phyloP scores from a whole-genome alignment of 2,113 vertebrate species.

The Parus major region DNA sequence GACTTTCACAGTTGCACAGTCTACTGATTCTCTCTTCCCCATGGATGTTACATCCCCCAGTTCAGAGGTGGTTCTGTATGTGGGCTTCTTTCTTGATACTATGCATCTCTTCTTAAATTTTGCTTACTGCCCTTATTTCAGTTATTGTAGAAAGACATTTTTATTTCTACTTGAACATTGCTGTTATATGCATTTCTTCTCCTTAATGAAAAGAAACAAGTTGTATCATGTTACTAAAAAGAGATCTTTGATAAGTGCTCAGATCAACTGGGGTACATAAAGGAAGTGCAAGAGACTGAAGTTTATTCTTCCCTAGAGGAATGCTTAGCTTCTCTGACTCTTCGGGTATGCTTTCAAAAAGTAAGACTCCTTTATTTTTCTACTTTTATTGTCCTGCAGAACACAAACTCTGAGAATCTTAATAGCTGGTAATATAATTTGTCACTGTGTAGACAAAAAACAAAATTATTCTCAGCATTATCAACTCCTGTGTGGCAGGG shows the following conservation, averaged over 20 bases:
- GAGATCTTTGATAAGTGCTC: constrained; percentile 46
- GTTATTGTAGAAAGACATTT: background rate
- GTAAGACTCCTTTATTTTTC: background rate
- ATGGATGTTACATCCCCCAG: background rate
- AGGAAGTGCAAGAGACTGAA: constrained; percentile 46
- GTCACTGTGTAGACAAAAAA: background rate
- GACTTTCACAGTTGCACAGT: background rate
- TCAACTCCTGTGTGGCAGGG: background rate
- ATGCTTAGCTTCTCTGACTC: background rate
- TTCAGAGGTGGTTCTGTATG: background rate
- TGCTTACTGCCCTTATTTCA: background rate
- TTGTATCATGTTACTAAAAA: constrained; percentile 36
- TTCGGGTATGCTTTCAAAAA: constrained; percentile 4
- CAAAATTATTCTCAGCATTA: background rate
- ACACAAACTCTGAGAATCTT: background rate
- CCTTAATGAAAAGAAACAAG: background rate
- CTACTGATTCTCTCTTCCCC: background rate
- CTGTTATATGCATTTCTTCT: background rate
- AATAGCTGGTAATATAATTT: background rate
- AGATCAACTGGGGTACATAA: background rate
- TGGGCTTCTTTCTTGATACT: background rate
- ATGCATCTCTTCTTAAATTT: background rate
- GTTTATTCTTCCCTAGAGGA: constrained; percentile 51
- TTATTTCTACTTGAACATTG: background rate
- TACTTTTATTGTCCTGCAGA: background rate